A percentile compares a stretch with the other conserved stretches of the same genome.
Conservation (phyloP, 1,140 invertebrate genomes). For the Drosophila kikkawai region DNA sequence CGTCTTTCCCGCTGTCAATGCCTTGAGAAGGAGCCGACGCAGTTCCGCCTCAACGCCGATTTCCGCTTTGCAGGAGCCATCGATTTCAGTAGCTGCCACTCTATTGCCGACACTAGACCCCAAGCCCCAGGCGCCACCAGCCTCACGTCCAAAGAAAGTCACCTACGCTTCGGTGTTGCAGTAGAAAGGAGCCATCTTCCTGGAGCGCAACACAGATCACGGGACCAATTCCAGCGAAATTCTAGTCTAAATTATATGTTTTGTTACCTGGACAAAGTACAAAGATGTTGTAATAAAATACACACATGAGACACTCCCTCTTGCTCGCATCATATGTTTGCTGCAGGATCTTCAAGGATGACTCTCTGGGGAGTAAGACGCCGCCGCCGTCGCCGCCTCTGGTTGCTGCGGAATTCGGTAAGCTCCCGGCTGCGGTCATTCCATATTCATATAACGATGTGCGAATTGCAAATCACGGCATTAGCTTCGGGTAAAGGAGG, state of each 20-base stretch:
- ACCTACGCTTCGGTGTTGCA: constrained; percentile 26
- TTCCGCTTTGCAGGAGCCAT: background rate
- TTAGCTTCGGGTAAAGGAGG: constrained; percentile 16
- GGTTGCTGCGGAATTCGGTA: background rate
- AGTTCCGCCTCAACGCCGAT: background rate
- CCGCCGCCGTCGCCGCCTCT: background rate
- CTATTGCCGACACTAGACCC: too few species aligned
- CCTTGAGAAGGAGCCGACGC: background rate
- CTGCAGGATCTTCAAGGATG: background rate
- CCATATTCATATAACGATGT: constrained; percentile 77
- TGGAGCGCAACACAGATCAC: background rate
- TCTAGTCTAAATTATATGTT: background rate
- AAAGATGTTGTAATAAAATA: constrained; percentile 2
- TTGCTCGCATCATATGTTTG: background rate
- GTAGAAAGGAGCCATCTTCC: background rate
- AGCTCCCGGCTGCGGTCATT: constrained; percentile 20
- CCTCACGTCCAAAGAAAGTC: background rate
- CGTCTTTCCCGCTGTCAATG: background rate
- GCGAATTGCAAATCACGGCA: constrained; percentile 71
- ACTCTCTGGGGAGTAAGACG: background rate
- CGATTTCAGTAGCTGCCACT: background rate
- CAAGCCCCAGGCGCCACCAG: background rate
- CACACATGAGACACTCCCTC: background rate
- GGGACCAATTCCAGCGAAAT: background rate
- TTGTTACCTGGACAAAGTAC: too few species aligned